phyloP scores from a whole-genome alignment of 2,113 vertebrate species.

The Tonatia bakeri region DNA sequence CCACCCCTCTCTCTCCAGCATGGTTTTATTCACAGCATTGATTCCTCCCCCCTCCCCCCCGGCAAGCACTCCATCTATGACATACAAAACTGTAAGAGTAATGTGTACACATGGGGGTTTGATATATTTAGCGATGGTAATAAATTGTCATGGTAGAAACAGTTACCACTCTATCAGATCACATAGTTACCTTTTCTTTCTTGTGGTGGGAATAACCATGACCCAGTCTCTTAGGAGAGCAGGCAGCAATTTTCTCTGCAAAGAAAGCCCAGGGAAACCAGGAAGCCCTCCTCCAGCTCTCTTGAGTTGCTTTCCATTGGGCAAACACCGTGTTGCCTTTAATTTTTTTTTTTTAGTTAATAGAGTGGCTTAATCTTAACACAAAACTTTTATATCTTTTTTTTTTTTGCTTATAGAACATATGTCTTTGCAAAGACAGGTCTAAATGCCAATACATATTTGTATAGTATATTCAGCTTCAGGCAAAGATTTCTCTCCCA shows the following conservation, averaged over 20 bases:
- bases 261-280: background rate
- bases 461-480: background rate
- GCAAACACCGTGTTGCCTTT: background rate
- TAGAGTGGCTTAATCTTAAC: background rate
- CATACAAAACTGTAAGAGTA: too few relatives aligned
- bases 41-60: too few relatives aligned
- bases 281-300: background rate
- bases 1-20: fast-evolving
- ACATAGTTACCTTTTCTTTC: background rate
- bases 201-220: background rate
- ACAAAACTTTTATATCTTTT: background rate
- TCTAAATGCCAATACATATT: background rate
- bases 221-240: background rate
- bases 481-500: background rate
- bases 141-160: background rate
- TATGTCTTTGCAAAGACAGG: background rate
- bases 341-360: background rate
- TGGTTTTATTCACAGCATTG: background rate
- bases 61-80: background rate
- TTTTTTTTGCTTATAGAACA: background rate
- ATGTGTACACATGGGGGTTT: too few relatives aligned
- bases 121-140: too few relatives aligned
- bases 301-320: background rate
- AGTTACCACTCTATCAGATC: background rate
- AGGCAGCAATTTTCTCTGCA: background rate